A percentile compares a stretch with the other conserved stretches of the same genome.
phyloP scores from a whole-genome alignment of 2,113 vertebrate genomes.

The Casuarius casuarius region DNA sequence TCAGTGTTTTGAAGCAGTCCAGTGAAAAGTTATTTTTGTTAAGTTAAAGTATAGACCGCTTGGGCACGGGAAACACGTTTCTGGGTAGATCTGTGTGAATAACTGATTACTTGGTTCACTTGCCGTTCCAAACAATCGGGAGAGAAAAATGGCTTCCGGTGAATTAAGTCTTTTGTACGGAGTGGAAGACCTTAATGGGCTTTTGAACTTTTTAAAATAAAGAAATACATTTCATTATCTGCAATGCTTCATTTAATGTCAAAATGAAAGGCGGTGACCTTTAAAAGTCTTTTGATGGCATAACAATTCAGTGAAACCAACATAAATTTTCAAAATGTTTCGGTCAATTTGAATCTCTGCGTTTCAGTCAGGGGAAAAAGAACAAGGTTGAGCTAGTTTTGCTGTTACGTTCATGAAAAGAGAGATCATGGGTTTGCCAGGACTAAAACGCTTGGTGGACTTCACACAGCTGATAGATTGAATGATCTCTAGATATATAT shows the following conservation, averaged over 20 bases:
- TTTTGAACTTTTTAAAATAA: constrained; percentile 65
- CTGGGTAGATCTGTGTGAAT: constrained; percentile 66
- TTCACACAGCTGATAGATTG: rapidly evolving
- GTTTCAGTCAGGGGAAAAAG: background rate
- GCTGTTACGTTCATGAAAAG: background rate
- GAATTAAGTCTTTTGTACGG: constrained; percentile 53
- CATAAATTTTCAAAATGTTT: background rate
- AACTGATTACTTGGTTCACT: constrained; percentile 63
- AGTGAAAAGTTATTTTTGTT: background rate
- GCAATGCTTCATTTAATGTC: constrained; percentile 17
- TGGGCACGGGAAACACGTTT: constrained; percentile 14
- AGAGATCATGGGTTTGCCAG: rapidly evolving
- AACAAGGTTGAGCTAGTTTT: background rate
- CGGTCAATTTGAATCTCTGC: background rate
- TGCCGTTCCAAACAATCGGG: constrained; percentile 51
- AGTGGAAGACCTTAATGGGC: constrained; percentile 54
- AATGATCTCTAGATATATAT: background rate
- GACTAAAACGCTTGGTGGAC: background rate
- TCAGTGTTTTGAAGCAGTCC: background rate
- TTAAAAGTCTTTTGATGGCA: constrained; percentile 34
- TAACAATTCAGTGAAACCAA: constrained; percentile 38
- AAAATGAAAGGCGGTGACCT: constrained; percentile 43
- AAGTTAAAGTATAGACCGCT: background rate
- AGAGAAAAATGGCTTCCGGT: constrained; percentile 71
- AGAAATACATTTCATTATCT: constrained; percentile 43